Conservation (phyloP, 2,113 vertebrate genomes). For the Neodontobutis hainanensis region DNA sequence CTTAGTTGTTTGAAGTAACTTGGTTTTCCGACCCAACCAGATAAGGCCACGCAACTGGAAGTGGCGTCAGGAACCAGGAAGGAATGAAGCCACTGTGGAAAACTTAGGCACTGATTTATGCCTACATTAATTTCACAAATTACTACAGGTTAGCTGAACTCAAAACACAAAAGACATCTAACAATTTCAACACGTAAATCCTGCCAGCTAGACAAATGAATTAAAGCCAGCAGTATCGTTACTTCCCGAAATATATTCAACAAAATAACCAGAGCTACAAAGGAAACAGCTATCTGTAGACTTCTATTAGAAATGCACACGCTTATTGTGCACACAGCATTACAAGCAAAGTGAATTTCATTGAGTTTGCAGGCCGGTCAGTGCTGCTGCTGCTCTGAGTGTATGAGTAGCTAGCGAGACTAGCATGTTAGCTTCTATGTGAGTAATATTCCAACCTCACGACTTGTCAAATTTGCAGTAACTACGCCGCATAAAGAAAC, state of each 20-base stretch:
- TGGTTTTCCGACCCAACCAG: conserved; percentile 61
- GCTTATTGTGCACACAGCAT: background rate
- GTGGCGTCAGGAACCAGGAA: conserved; percentile 67
- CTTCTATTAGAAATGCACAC: background rate
- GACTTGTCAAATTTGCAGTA: background rate
- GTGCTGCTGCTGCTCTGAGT: conserved; percentile 31
- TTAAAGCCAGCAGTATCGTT: rapidly evolving
- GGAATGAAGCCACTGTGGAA: conserved; percentile 10
- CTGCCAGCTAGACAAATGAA: too few species aligned
- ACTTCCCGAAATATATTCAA: background rate
- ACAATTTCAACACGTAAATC: background rate
- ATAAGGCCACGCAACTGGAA: conserved; percentile 67
- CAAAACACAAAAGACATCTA: background rate
- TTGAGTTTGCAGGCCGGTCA: conserved; percentile 5
- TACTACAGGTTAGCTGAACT: background rate
- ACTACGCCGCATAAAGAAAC: background rate
- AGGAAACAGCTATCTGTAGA: background rate
- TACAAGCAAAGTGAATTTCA: rapidly evolving
- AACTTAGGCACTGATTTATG: conserved; percentile 15
- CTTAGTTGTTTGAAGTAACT: conserved; percentile 5
- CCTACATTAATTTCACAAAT: background rate
- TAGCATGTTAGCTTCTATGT: conserved; percentile 52
- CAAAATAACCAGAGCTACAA: background rate
- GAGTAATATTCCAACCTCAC: background rate
- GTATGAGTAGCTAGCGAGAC: conserved; percentile 31